Conservation (phyloP, 2,113 vertebrate genomes). For the Dasyprocta punctata region DNA sequence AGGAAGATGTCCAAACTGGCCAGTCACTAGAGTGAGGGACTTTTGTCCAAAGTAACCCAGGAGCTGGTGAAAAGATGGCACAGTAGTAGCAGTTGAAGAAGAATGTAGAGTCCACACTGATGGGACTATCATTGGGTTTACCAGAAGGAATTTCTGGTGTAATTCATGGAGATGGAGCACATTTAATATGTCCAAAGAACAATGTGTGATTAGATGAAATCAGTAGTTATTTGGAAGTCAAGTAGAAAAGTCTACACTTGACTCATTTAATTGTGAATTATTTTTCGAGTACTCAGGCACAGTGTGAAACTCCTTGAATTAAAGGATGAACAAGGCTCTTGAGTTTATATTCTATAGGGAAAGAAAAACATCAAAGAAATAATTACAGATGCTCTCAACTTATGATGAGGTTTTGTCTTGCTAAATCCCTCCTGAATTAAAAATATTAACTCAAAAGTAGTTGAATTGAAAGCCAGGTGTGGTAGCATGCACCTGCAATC, state of each 20-base stretch:
- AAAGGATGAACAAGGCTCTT: not conserved
- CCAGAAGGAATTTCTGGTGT: not conserved
- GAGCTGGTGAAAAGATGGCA: too few relatives aligned
- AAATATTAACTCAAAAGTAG: not conserved
- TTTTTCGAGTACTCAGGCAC: not conserved
- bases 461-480: not conserved
- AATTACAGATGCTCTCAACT: not conserved
- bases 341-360: not conserved
- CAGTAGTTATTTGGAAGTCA: not conserved
- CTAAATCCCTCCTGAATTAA: not conserved
- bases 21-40: not conserved
- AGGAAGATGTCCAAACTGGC: not conserved
- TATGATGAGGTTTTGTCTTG: not conserved
- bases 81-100: too few relatives aligned
- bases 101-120: not conserved
- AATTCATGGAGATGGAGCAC: not conserved
- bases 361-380: not conserved
- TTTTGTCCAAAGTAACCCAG: not conserved
- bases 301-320: not conserved
- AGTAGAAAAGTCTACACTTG: not conserved
- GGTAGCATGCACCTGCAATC: not conserved
- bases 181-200: not conserved
- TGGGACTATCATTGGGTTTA: fast-evolving
- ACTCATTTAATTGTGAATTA: not conserved
- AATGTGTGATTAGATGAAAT: not conserved